Percentiles rank a stretch among this genome's conserved stretches.
Conservation (phyloP, 2,113 vertebrate genomes). For the Nettapus auritus region DNA sequence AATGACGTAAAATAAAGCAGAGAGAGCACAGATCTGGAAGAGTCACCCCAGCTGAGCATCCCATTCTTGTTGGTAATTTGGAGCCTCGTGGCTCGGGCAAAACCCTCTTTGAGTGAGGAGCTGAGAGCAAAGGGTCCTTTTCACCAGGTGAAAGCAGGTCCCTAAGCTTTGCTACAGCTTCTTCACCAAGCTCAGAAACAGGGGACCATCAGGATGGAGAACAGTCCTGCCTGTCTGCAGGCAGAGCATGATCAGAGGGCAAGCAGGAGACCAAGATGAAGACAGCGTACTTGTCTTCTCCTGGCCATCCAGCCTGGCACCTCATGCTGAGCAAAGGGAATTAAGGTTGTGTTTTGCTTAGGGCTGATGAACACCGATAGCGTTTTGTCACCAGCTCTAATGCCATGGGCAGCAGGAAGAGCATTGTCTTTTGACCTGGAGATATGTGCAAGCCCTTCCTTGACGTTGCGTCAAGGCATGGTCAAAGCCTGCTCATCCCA, state of each 20-base stretch:
- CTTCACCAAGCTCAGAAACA: background rate
- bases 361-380: background rate
- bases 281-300: background rate
- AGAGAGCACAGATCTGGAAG: background rate
- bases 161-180: background rate
- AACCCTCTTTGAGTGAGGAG: background rate
- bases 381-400: background rate
- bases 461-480: background rate
- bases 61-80: background rate
- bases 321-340: fast-evolving
- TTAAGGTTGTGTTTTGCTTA: background rate
- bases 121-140: background rate
- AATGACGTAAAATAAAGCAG: background rate
- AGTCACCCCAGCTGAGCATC: background rate
- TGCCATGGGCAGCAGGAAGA: background rate
- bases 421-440: background rate
- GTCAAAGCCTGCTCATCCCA: fast-evolving
- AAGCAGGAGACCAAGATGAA: background rate
- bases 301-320: background rate
- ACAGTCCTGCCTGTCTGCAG: too few relatives aligned
- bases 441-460: background rate
- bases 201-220: background rate
- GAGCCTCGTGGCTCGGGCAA: background rate
- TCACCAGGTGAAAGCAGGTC: background rate
- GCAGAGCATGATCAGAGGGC: background rate